Evolutionary conservation across 2,797 vertebrate species (phyloP).

Genomic region (Macropus fuliginosus): DNA sequence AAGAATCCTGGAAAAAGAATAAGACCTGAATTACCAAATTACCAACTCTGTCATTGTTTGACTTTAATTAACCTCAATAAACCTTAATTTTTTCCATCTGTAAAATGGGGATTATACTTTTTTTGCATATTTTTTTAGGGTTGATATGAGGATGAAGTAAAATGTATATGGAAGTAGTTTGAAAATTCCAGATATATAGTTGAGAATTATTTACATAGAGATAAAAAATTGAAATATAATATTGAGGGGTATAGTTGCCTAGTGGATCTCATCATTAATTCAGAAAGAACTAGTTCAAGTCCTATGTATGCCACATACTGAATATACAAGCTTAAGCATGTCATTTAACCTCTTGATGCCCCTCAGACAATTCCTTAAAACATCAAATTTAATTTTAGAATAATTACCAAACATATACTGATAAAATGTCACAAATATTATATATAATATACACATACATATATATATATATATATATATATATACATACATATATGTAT

Average conservation of each 20-base stretch:
- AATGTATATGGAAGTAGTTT: not conserved
- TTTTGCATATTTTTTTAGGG: not conserved
- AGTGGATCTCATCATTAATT: not conserved
- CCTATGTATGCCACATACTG: too few species aligned
- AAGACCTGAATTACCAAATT: not conserved
- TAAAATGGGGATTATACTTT: not conserved
- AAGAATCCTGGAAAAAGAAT: not conserved
- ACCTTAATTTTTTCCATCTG: not conserved
- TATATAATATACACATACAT: too few species aligned
- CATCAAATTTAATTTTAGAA: too few species aligned
- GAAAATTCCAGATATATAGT: not conserved
- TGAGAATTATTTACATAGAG: not conserved
- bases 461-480: too few species aligned
- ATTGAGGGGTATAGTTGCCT: not conserved
- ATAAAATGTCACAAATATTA: too few species aligned
- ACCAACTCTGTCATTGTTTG: not conserved
- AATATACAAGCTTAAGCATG: too few species aligned
- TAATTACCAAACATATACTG: too few species aligned
- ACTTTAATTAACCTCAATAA: not conserved
- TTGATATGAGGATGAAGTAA: not conserved
- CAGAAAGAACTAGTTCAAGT: not conserved
- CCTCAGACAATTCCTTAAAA: too few species aligned
- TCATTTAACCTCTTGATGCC: too few species aligned
- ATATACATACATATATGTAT: too few species aligned
- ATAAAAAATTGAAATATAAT: not conserved